Base-by-base conservation (phyloP, 2,888 invertebrate genomes). In the Tanypteryx hageni region DNA sequence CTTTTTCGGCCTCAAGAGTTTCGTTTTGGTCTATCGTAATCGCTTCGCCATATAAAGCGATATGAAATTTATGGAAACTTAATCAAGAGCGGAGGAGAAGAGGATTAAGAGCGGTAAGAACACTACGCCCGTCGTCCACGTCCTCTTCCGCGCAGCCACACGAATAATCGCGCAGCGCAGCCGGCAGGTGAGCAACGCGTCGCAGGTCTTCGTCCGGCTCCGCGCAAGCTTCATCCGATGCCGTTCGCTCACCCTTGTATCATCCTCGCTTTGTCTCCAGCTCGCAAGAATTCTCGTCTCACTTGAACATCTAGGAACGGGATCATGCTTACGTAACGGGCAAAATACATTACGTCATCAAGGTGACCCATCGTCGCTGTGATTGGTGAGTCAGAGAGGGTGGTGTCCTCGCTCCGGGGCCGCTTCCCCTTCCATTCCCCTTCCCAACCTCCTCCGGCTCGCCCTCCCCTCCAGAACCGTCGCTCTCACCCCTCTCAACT, bases 361-460 rank as follows among this genome's bases (percentile, higher is more conserved):
- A 95, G 95, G 95, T 95, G 95, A 95, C 95, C 95, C 95, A 95
- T 95, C 95, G 95, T 94, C 94, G 94, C 94, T 95, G 94, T 95
- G 95, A 95, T 95, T 95, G 95, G 95, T 95, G 95, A 95, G 94
- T 95, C 95, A 95, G 94, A 94, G 95, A 95, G 95, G 95, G 95
- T 95, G 95, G 95, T 95, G 95, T 95, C 95, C 95, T 95, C 95
- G 94, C 94, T 94, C 93, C 94, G 94, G 94, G 94, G 94, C 94
- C 93, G 93, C 93, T 93, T 93, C 93, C 93, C 93, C 93, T 94
- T 93, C 94, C 94, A 93, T 93, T 93, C 92, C 93, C 27, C 0
- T 58, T 18, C 14, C 31, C 56, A 27, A 22, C 31, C 18, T 59
- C 82, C 83, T 57, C 27, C 57, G 2, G 13, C 61, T 59, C 61